phyloP scores from a whole-genome alignment of 2,888 invertebrate species.

The Idaea biselata region DNA sequence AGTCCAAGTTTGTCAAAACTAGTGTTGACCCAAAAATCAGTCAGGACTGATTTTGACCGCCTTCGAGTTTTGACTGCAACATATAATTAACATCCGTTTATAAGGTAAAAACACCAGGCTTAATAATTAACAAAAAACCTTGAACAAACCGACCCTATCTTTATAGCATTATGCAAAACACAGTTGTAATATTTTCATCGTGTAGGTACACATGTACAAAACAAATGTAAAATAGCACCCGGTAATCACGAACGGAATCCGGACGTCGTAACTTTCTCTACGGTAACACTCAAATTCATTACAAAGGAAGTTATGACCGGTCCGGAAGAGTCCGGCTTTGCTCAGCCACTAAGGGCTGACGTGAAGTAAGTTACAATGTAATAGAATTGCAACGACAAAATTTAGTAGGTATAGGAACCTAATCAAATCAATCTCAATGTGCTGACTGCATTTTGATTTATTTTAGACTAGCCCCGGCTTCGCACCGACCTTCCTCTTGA shows the following conservation, averaged over 20 bases:
- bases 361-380: background rate
- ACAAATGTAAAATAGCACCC: conserved; percentile 13
- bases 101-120: no score
- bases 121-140: background rate
- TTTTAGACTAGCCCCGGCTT: no score
- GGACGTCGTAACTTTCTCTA: conserved; percentile 35
- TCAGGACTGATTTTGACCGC: no score
- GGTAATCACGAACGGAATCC: conserved; percentile 39
- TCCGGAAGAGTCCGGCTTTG: conserved; percentile 14
- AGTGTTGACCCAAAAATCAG: no score
- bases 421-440: no score
- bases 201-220: conserved; percentile 5
- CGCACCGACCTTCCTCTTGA: no score
- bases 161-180: conserved; percentile 1
- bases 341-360: background rate
- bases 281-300: conserved; percentile 46
- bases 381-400: no score
- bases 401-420: no score
- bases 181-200: background rate
- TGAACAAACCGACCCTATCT: background rate
- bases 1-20: no score
- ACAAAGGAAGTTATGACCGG: conserved; percentile 31
- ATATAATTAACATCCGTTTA: no score
- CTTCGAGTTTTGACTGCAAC: no score
- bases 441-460: no score